A percentile compares a stretch with the other conserved stretches of the same genome.
These are phyloP conservation scores for Rhinopomastus cyanomelas DNA, from an alignment of 2,113 vertebrate species.

Conservation along the genomic window DNA sequence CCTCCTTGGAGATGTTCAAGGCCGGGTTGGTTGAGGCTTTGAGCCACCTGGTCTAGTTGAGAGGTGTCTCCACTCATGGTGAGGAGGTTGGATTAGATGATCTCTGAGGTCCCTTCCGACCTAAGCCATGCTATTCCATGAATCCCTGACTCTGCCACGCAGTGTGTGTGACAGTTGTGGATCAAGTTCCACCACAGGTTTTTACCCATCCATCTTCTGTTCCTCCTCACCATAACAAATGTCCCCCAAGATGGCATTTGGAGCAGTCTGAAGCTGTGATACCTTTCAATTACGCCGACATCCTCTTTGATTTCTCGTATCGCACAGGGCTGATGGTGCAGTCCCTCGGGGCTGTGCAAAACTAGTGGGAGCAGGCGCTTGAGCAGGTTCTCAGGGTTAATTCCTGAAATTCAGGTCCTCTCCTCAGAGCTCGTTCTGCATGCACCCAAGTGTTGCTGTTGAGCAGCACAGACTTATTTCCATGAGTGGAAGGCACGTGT, in stretches of 20 bases:
- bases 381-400: neutral
- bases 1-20: too few species aligned
- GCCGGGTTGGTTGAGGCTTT: too few species aligned
- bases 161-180: neutral
- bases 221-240: neutral
- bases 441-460: neutral
- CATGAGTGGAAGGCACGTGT: neutral
- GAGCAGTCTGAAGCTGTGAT: neutral
- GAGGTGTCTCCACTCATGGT: too few species aligned
- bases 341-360: neutral
- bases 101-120: too few species aligned
- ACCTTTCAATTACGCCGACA: neutral
- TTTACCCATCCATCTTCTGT: neutral
- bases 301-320: neutral
- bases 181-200: neutral
- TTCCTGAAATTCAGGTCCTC: constrained; percentile 36
- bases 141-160: neutral
- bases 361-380: neutral
- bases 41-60: too few species aligned
- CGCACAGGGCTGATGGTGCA: neutral
- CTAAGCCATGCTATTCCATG: too few species aligned
- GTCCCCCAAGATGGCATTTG: neutral
- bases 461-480: neutral
- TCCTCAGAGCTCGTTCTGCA: neutral
- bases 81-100: too few species aligned